phyloP scores from a whole-genome alignment of 2,797 vertebrate species.

The Dryobates pubescens region DNA sequence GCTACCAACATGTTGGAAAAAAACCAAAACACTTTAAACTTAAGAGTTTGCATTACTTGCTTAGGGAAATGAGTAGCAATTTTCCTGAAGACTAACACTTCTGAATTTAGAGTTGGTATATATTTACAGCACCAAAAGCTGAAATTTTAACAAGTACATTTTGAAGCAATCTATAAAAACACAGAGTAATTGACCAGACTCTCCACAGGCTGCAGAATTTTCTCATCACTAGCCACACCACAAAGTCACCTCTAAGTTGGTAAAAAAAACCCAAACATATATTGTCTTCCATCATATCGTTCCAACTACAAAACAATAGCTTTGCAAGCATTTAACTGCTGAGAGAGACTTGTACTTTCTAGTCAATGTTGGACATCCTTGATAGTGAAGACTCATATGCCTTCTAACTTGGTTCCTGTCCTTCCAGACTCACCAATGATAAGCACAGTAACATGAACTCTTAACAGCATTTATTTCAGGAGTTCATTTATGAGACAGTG shows the following conservation, averaged over 20 bases:
- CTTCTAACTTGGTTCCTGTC: not conserved
- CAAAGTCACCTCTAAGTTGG: not conserved
- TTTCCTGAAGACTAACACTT: not conserved
- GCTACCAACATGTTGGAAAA: not conserved
- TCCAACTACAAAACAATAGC: not conserved
- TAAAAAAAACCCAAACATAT: not conserved
- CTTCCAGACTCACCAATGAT: not conserved
- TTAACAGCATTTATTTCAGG: not conserved
- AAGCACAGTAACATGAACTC: not conserved
- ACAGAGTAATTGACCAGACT: not conserved
- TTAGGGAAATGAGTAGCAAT: not conserved
- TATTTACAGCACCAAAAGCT: not conserved
- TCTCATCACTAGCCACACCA: not conserved
- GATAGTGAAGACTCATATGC: fast-evolving
- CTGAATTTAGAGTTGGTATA: not conserved
- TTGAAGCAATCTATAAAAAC: not conserved
- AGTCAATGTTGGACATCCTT: not conserved
- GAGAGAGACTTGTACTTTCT: not conserved
- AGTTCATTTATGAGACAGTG: not conserved
- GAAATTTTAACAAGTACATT: not conserved
- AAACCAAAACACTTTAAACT: not conserved
- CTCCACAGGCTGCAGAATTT: not conserved
- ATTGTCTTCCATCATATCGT: not conserved
- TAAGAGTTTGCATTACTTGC: not conserved
- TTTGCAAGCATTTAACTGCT: not conserved